These are phyloP conservation scores for Kryphioiulus occultus DNA, from an alignment of 2,888 invertebrate species.

Conservation along the genomic window DNA sequence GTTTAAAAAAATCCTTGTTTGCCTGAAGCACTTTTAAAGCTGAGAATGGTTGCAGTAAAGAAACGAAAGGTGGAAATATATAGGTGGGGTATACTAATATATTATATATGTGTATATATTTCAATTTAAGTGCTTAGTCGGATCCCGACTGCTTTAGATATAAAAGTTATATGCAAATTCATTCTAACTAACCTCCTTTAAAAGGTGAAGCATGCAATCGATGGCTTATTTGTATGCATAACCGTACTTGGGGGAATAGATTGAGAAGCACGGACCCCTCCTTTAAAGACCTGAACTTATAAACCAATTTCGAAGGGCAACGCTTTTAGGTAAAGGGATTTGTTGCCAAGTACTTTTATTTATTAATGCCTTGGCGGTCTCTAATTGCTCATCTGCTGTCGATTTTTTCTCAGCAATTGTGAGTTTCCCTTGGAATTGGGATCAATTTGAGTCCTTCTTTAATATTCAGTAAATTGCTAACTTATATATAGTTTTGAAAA, in stretches of 20 bases:
- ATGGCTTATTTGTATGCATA: constrained; percentile 39
- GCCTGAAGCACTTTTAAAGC: background rate
- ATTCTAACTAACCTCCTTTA: background rate
- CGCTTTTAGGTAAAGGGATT: constrained; percentile 13
- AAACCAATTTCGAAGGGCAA: constrained; percentile 14
- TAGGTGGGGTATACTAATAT: background rate
- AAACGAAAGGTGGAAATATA: background rate
- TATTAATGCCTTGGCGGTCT: constrained; percentile 11
- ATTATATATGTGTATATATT: background rate
- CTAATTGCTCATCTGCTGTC: constrained; percentile 28
- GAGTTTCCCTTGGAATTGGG: background rate
- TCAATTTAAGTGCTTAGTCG: background rate
- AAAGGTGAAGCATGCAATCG: constrained; percentile 20
- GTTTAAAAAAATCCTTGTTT: background rate
- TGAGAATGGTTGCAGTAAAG: background rate
- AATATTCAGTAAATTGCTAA: background rate
- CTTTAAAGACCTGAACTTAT: background rate
- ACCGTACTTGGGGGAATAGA: constrained; percentile 12
- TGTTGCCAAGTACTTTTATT: constrained; percentile 5
- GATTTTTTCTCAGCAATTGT: background rate
- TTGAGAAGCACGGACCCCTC: background rate
- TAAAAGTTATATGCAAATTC: background rate
- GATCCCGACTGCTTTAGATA: background rate
- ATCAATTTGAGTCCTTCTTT: background rate
- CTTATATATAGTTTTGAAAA: background rate